phyloP scores from a whole-genome alignment of 2,113 vertebrate species.

The Prionailurus viverrinus region DNA sequence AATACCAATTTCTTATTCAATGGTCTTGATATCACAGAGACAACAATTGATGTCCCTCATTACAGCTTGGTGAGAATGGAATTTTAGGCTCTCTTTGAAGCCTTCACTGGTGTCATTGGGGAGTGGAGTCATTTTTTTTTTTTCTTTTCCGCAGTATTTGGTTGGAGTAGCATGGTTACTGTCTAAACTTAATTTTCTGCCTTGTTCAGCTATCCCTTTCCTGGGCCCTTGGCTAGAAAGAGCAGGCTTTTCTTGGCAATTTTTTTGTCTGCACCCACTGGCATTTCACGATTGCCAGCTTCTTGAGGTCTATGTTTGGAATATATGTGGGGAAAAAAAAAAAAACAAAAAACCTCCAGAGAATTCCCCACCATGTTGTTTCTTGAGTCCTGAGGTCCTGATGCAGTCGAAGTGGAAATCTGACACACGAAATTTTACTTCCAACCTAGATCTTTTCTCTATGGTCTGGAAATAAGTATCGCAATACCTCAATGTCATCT shows the following conservation, averaged over 20 bases:
- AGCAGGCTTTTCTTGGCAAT: not conserved
- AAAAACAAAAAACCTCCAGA: no score
- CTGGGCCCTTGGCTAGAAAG: not conserved
- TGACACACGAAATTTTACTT: not conserved
- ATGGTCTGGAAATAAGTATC: not conserved
- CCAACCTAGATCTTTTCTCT: not conserved
- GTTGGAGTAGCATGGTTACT: not conserved
- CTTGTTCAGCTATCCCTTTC: not conserved
- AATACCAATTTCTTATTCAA: not conserved
- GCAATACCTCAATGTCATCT: not conserved
- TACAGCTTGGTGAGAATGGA: not conserved
- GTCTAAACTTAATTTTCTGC: not conserved
- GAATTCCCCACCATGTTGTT: not conserved
- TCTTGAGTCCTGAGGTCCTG: not conserved
- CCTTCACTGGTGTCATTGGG: not conserved
- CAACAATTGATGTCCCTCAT: not conserved
- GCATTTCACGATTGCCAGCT: not conserved
- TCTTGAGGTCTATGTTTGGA: not conserved
- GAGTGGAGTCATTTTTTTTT: not conserved
- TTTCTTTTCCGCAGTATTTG: not conserved
- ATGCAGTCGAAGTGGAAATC: not conserved
- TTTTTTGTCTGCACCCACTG: not conserved
- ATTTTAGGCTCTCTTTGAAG: not conserved
- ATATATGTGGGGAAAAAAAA: not conserved
- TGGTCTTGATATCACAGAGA: not conserved